These are phyloP conservation scores for Eucidaris tribuloides DNA, from an alignment of 35 echinoderm and acorn worm genomes.

Conservation along the genomic window DNA sequence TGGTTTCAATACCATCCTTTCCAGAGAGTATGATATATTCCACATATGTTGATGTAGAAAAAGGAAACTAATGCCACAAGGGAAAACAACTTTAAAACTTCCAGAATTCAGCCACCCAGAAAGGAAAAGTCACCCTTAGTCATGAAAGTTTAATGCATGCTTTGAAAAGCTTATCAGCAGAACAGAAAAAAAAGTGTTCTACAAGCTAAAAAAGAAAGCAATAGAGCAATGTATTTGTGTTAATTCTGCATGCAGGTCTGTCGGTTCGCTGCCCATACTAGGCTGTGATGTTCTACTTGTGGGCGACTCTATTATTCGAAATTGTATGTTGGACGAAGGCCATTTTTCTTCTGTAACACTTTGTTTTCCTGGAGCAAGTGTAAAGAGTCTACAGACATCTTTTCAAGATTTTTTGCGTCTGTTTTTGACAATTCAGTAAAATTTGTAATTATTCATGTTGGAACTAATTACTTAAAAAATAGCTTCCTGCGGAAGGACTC, in stretches of 20 bases:
- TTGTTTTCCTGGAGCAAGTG: background rate
- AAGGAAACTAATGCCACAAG: too few relatives aligned
- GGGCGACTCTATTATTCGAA: background rate
- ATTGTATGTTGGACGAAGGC: background rate
- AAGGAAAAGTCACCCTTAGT: too few relatives aligned
- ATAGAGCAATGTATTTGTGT: too few relatives aligned
- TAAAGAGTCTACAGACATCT: background rate
- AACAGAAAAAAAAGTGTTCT: too few relatives aligned
- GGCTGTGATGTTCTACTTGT: background rate
- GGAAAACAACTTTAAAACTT: too few relatives aligned
- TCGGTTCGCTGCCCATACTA: background rate
- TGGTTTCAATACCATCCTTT: too few relatives aligned
- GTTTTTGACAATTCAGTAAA: background rate
- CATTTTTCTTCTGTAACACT: background rate
- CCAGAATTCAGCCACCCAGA: too few relatives aligned
- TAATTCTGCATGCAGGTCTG: conserved; percentile 5
- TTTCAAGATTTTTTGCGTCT: background rate
- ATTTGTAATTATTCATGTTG: background rate
- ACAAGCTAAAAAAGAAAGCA: too few relatives aligned
- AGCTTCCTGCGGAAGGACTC: background rate
- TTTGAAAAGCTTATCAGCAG: too few relatives aligned
- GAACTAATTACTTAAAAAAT: background rate
- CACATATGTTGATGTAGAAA: too few relatives aligned
- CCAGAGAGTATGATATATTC: too few relatives aligned
- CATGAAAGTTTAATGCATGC: too few relatives aligned